These are phyloP conservation scores for Bilobella aurantiaca DNA, from an alignment of 1,140 invertebrate species.

Conservation along the genomic window DNA sequence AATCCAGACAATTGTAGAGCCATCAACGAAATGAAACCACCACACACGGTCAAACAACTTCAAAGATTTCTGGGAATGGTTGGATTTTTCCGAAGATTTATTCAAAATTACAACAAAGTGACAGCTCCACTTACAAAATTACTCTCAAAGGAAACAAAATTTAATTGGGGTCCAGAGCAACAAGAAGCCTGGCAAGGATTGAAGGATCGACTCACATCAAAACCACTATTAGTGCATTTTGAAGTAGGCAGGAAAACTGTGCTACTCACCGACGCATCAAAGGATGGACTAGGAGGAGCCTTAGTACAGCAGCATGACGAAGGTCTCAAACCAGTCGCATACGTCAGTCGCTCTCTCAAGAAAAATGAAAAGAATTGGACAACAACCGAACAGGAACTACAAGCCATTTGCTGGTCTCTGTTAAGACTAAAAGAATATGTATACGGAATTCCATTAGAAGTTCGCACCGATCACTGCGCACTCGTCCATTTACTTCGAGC, in stretches of 20 bases:
- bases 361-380: background rate
- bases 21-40: slow-evolving; percentile 26
- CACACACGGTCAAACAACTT: slow-evolving; percentile 21
- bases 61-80: slow-evolving; percentile 20
- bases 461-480: slow-evolving; percentile 9
- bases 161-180: slow-evolving; percentile 25
- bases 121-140: slow-evolving; percentile 15
- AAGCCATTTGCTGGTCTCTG: background rate
- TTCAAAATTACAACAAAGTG: slow-evolving; percentile 22
- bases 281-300: slow-evolving; percentile 12
- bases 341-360: background rate
- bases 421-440: slow-evolving; percentile 4
- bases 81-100: slow-evolving; percentile 20
- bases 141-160: slow-evolving; percentile 4
- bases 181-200: slow-evolving; percentile 29
- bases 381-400: slow-evolving; percentile 3
- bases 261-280: slow-evolving; percentile 12
- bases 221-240: background rate
- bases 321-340: background rate
- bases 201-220: slow-evolving; percentile 16
- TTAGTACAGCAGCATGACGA: slow-evolving; percentile 1
- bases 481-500: background rate
- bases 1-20: slow-evolving; percentile 27
- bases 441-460: background rate
- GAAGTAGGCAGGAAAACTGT: background rate